A percentile compares a stretch with the other conserved stretches of the same genome.
Conservation (phyloP, 2,888 invertebrate genomes). For the Cheilosia scutellata region DNA sequence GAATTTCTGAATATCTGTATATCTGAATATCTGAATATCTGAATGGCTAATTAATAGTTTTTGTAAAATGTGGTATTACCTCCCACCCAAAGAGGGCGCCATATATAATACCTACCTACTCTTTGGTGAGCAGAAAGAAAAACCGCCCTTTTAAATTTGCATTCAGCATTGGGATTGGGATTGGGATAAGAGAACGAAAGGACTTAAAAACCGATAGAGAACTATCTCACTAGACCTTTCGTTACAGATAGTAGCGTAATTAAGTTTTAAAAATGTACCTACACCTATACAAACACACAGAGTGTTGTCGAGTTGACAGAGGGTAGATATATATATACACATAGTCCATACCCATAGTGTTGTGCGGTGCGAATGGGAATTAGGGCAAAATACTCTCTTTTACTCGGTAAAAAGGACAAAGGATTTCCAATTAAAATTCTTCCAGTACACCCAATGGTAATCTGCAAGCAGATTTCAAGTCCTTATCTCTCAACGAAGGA, state of each 20-base stretch:
- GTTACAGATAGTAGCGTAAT: slow-evolving; percentile 45
- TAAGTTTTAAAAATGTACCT: slow-evolving; percentile 39
- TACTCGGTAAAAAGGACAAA: slow-evolving; percentile 55
- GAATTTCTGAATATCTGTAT: slow-evolving; percentile 49
- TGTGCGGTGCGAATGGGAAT: slow-evolving; percentile 32
- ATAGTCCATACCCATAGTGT: background rate
- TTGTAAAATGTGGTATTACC: slow-evolving; percentile 6
- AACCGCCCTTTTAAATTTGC: slow-evolving; percentile 15
- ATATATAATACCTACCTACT: background rate
- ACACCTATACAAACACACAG: background rate
- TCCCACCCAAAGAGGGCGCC: background rate
- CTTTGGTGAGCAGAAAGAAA: background rate
- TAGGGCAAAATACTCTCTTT: slow-evolving; percentile 55
- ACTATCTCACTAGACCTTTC: slow-evolving; percentile 28
- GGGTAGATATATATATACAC: background rate
- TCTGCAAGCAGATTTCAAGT: slow-evolving; percentile 73
- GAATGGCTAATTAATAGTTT: slow-evolving; percentile 62
- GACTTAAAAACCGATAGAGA: background rate
- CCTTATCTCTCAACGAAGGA: slow-evolving; percentile 62
- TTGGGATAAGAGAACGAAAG: background rate
- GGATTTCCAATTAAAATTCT: slow-evolving; percentile 75
- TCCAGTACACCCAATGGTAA: slow-evolving; percentile 72
- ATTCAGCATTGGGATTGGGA: background rate
- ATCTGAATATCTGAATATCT: slow-evolving; percentile 16
- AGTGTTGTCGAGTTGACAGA: background rate